Conservation (phyloP, 2,113 vertebrate genomes). For the Rhynchopsitta pachyrhyncha region DNA sequence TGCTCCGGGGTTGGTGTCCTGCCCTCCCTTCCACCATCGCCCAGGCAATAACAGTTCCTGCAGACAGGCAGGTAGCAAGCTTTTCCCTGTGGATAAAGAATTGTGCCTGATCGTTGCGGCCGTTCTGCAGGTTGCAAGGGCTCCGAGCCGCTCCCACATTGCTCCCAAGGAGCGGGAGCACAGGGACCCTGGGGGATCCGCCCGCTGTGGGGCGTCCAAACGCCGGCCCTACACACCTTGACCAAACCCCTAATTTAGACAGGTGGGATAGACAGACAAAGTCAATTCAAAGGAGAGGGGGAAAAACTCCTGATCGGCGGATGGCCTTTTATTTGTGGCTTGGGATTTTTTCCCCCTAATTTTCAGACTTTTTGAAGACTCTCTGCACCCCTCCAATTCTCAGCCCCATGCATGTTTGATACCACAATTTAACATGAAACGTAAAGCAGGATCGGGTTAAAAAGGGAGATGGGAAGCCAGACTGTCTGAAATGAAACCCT, state of each 20-base stretch:
- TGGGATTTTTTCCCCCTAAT: not conserved
- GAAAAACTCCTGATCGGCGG: not conserved
- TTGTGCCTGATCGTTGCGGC: not conserved
- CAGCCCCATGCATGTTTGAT: not conserved
- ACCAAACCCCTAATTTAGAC: not conserved
- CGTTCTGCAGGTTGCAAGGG: not conserved
- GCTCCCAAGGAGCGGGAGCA: not conserved
- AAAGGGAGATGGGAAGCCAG: not conserved
- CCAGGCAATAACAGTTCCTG: not conserved
- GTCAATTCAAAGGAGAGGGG: not conserved
- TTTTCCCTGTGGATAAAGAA: not conserved
- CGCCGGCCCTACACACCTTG: not conserved
- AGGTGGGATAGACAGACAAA: not conserved
- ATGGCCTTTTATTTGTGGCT: not conserved
- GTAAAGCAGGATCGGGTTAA: not conserved
- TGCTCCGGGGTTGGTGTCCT: not conserved
- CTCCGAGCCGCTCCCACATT: not conserved
- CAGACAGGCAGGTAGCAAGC: rapidly evolving
- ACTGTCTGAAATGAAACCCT: not conserved
- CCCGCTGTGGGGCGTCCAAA: not conserved
- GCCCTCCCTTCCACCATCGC: not conserved
- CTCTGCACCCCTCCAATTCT: not conserved
- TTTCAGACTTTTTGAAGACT: not conserved
- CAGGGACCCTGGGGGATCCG: not conserved
- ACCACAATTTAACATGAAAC: not conserved